Base-by-base conservation (phyloP, 2,888 invertebrate genomes). In the Microctonus aethiopoides region DNA sequence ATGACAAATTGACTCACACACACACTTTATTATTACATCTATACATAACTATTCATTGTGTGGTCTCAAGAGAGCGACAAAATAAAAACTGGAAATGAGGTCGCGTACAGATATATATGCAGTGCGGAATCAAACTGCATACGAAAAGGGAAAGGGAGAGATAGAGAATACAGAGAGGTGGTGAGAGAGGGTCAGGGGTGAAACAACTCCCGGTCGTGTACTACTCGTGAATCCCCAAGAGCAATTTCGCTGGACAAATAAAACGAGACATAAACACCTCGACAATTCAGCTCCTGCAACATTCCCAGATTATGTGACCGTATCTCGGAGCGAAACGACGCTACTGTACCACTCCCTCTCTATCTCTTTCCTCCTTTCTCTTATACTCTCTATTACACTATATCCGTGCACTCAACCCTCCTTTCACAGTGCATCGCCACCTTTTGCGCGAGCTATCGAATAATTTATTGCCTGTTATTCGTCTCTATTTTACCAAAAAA, bases 221-320 rank as follows among this genome's bases (percentile, higher is more conserved):
- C 24, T 65, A 39, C 56, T 65, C 56, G 65, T 65, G 65, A 67
- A 67, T 67, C 54, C 62, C 65, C 46, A 29, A 16, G 60, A 65
- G 70, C 70, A 70, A 70, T 70, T 70, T 39, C 70, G 52, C 20
- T 22, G 70, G 65, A 65, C 70, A 60, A 70, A 70, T 70, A 70
- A 70, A 70, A 70, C 60, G 70, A 60, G 70, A 61, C 65, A 70
- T 70, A 70, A 70, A 70, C 70, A 70, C 70, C 65, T 70, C 61
- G 70, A 70, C 70, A 61, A 70, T 70, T 70, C 70, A 65, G 54
- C 65, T 60, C 60, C 36, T 65, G 60, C 70, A 70, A 70, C 65
- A 41, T 61, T 61, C 51, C 41, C 70, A 70, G 70, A 70, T 70
- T 70, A 70, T 70, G 65, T 65, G 70, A 70, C 66, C 70, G 70